These are phyloP conservation scores for Parotocinclus haroldoi DNA, from an alignment of 2,797 vertebrate genomes.

Conservation along the genomic window DNA sequence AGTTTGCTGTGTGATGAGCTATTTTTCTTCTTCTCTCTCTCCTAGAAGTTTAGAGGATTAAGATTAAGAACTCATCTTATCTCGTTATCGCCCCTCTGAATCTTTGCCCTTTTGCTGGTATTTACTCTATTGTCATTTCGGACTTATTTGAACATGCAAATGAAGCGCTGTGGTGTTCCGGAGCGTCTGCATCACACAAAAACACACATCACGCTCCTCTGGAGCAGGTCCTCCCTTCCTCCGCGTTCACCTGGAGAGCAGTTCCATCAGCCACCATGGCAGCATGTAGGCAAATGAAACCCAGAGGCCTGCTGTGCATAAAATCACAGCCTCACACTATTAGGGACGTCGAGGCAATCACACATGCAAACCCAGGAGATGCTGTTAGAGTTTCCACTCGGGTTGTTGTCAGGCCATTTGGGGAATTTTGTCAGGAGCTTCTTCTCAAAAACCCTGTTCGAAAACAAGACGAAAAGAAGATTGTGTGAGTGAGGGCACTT, in stretches of 20 bases:
- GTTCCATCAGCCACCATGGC: conserved; percentile 58
- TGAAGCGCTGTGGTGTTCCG: conserved; percentile 37
- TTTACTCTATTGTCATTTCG: conserved; percentile 62
- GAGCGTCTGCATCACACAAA: conserved; percentile 46
- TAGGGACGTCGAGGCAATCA: conserved; percentile 52
- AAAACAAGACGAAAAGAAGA: no score
- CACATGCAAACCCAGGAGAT: conserved; percentile 34
- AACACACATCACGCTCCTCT: conserved; percentile 34
- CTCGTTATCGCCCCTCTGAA: conserved; percentile 58
- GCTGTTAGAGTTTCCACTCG: conserved; percentile 40
- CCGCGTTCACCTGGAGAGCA: conserved; percentile 21
- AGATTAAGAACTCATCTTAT: conserved; percentile 50
- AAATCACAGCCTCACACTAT: conserved; percentile 59
- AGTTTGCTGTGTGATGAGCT: conserved; percentile 10
- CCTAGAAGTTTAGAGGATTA: conserved; percentile 28
- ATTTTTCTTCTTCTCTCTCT: neutral
- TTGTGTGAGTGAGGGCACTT: no score
- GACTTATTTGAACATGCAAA: conserved; percentile 69
- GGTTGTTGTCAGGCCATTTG: conserved; percentile 37
- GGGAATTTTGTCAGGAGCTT: conserved; percentile 28
- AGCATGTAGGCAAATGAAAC: conserved; percentile 55
- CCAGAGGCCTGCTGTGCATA: conserved; percentile 58
- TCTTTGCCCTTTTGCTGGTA: conserved; percentile 58
- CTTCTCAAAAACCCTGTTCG: neutral
- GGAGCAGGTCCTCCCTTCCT: conserved; percentile 21